A percentile compares a stretch with the other conserved stretches of the same genome.
Evolutionary conservation across 2,888 invertebrate genomes (phyloP).

Genomic region (Ophion obscuratus): DNA sequence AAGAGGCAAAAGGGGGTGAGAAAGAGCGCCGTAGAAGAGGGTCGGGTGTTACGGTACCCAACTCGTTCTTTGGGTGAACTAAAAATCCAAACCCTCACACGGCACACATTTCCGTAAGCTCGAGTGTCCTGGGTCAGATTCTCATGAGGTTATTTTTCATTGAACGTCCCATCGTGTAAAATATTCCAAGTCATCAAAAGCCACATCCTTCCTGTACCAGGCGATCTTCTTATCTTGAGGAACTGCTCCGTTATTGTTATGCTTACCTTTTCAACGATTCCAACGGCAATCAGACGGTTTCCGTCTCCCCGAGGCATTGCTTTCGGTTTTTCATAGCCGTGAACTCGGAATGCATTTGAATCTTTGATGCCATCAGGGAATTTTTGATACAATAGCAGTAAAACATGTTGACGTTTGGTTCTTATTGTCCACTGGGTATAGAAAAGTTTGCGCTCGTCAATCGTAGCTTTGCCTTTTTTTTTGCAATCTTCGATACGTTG

Average conservation of each 20-base stretch:
- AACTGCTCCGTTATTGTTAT: background rate
- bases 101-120: slow-evolving; percentile 28
- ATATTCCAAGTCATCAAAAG: slow-evolving; percentile 43
- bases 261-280: slow-evolving; percentile 1
- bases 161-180: slow-evolving; percentile 42
- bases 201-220: slow-evolving; percentile 25
- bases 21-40: slow-evolving; percentile 38
- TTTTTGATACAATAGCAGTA: background rate
- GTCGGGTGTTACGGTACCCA: background rate
- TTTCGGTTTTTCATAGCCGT: background rate
- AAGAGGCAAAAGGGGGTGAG: slow-evolving; percentile 32
- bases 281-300: slow-evolving; percentile 34
- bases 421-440: no score
- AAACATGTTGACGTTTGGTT: slow-evolving; percentile 2
- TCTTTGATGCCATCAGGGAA: slow-evolving; percentile 1
- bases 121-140: slow-evolving; percentile 34
- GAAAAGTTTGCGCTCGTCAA: no score
- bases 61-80: slow-evolving; percentile 32
- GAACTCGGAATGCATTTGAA: background rate
- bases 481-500: no score
- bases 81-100: slow-evolving; percentile 33
- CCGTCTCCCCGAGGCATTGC: slow-evolving; percentile 27
- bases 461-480: no score
- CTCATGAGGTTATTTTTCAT: slow-evolving; percentile 45
- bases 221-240: slow-evolving; percentile 4